A percentile compares a stretch with the other conserved stretches of the same genome.
These are phyloP conservation scores for Cottoperca gobio DNA, from an alignment of 2,797 vertebrate genomes.

Conservation along the genomic window DNA sequence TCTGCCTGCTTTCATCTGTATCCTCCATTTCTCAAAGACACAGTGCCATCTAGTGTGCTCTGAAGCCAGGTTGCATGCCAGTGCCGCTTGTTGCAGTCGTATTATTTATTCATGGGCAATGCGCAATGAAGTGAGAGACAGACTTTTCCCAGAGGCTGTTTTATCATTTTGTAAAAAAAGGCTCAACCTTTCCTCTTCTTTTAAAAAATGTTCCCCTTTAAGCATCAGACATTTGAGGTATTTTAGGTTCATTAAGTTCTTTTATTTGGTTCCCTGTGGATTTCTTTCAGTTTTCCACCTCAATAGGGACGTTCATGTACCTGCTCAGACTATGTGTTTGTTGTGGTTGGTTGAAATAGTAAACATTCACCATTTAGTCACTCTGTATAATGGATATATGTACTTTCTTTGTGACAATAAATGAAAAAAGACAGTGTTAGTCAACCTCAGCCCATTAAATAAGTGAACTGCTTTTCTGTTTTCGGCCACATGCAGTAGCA, in stretches of 20 bases:
- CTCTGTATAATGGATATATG: neutral
- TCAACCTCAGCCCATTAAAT: neutral
- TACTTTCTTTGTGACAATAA: neutral
- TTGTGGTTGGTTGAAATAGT: neutral
- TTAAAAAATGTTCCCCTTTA: neutral
- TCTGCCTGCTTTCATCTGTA: neutral
- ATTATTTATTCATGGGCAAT: constrained; percentile 64
- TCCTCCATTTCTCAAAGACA: constrained; percentile 39
- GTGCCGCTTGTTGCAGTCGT: constrained; percentile 18
- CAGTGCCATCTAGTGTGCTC: constrained; percentile 77
- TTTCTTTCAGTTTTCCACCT: neutral
- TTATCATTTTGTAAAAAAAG: constrained; percentile 41
- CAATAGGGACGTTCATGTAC: neutral
- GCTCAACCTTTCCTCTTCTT: neutral
- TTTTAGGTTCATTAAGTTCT: neutral
- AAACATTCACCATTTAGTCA: neutral
- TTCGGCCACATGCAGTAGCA: neutral
- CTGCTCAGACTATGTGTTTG: neutral
- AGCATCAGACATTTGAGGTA: neutral
- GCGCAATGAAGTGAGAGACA: constrained; percentile 36
- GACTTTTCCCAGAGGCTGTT: constrained; percentile 44
- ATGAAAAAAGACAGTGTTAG: neutral
- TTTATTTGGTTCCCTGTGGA: neutral
- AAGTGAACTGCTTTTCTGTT: constrained; percentile 21
- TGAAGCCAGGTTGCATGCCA: constrained; percentile 40